Percentiles rank a stretch among this genome's conserved stretches.
These are phyloP conservation scores for Catharus ustulatus DNA, from an alignment of 2,797 vertebrate genomes.

Conservation along the genomic window DNA sequence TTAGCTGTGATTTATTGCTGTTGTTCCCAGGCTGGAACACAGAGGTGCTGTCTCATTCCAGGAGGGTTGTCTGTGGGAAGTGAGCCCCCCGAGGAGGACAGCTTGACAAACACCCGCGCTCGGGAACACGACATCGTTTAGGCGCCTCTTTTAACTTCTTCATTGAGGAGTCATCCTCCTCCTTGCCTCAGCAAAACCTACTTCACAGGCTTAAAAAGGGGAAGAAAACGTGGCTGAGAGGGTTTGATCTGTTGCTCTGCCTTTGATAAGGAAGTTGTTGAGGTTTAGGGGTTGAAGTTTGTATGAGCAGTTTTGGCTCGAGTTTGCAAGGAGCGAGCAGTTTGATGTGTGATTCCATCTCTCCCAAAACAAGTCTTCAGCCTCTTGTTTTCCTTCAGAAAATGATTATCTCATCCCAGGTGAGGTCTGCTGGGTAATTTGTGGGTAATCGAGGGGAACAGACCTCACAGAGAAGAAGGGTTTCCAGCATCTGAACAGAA, in stretches of 20 bases:
- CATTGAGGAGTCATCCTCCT: neutral
- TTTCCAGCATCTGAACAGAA: neutral
- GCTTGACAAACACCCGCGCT: neutral
- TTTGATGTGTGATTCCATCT: neutral
- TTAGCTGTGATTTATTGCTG: slow-evolving; percentile 48
- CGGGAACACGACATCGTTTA: neutral
- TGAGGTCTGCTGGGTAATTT: neutral
- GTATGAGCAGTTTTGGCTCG: neutral
- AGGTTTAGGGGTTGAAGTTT: neutral
- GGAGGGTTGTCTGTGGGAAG: neutral
- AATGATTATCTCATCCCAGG: neutral
- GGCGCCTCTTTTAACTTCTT: neutral
- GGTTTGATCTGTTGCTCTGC: neutral
- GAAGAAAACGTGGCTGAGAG: neutral
- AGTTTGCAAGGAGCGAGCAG: accelerated
- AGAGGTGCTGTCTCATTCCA: slow-evolving; percentile 19
- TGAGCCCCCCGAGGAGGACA: neutral
- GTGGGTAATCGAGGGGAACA: neutral
- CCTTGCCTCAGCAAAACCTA: neutral
- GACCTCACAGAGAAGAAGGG: neutral
- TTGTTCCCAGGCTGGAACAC: slow-evolving; percentile 28
- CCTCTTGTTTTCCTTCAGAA: neutral
- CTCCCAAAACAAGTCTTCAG: neutral
- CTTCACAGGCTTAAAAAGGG: neutral
- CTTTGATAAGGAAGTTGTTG: neutral